Base-by-base conservation (phyloP, 1,140 invertebrate genomes). In the Whitmania pigra region DNA sequence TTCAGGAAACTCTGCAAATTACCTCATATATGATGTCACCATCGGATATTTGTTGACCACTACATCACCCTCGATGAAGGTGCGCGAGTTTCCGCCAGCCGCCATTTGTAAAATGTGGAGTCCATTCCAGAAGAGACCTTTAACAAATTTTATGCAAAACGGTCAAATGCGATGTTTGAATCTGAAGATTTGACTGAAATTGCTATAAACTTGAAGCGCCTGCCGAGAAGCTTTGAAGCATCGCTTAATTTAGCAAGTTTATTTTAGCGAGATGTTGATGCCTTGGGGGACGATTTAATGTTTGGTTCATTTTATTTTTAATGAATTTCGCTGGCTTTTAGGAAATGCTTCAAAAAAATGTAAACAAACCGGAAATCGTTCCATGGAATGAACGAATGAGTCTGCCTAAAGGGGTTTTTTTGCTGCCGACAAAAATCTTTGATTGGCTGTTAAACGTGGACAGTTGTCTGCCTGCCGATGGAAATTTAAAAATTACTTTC, bases 361-460 rank as follows among this genome's bases (percentile, higher is more conserved):
- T 49, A 49, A 49, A 29, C 40, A 93, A 83, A 25, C 93, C 93
- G 25, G 92, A 88, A 69, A 95, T 87, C 36, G 93, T 89, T 17
- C 93, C 93, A 68, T 88, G 84, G 81, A 93, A 85, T 13, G 90
- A 87, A 71, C 88, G 82, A 74, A 90, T 88, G 40, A 94, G 89
- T 69, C 86, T 85, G 72, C 85, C 83, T 73, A 85, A 85, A 43
- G 85, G 85, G 71, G 84, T 81, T 77, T 88, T 89, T 84, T 89
- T 88, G 9, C 93, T 92, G 22, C 94, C 94, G n/a, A 95, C 86
- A 77, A 91, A 89, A 69, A 96, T 88, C 27, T 87, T 88, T 15
- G 91, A 90, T 85, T 94, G 93, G 77, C 88, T 89, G 83, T 96
- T 95, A 84, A 96, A 96, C 27, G 93, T 89, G 66, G 88, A 89